Base-by-base conservation (phyloP, 2,888 invertebrate species). In the Aethes cnicana region DNA sequence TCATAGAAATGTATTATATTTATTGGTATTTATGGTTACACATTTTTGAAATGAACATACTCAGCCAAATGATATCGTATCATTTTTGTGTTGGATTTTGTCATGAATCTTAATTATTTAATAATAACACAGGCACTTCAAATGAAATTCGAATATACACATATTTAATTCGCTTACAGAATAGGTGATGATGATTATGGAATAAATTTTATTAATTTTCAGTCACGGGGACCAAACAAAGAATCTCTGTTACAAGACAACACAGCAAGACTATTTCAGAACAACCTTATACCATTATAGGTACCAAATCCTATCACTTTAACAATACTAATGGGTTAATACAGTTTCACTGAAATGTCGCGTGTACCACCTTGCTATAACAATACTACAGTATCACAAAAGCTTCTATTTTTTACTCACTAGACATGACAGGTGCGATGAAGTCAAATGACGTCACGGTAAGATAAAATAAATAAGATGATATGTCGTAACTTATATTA, bases 1-100 rank as follows among this genome's bases (percentile, higher is more conserved):
- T 77, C 65, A 76, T 81, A 82, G 68, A 84, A 84, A 83, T 81
- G 74, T 77, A 74, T 79, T 79, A 64, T 64, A 61, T 66, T 65
- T 74, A 77, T 77, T 65, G 68, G 68, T 64, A 75, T 73, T n/a
- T n/a, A n/a, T 71, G 79, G 74, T 68, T 84, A 83, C 77, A 81
- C 69, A 72, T 74, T n/a, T n/a, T 55, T 46, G 32, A 48, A 53
- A 35, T 62, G 65, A 63, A 61, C 55, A 56, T 64, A 63, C 64
- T 62, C 25, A 43, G 46, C 46, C 50, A 42, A 33, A 35, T 20
- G 18, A 41, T 47, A 55, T 50, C 50, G 47, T n/a, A n/a, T n/a
- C 50, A 14, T 54, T 18, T n/a, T 25, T 41, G 12, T 50, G 50
- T 54, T 56, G 55, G 55, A 56, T 59, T 55, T 58, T 55, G 50